Evolutionary conservation across 2,797 vertebrate species (phyloP), one percentile per base, ranked within the genome.

Genomic region (Anableps anableps): DNA sequence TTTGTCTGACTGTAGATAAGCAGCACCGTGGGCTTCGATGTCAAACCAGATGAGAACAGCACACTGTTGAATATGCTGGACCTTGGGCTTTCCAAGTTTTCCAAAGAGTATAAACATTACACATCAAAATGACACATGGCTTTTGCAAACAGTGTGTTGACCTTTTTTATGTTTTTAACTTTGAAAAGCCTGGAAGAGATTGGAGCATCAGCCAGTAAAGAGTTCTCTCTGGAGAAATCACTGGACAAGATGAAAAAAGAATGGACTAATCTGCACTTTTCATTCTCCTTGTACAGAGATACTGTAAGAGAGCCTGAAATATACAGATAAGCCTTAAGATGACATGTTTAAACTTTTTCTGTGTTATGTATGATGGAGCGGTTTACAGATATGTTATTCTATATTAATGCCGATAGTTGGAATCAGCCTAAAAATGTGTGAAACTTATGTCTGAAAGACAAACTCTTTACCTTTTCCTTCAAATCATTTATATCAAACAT

Each of bases 221-320:
- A 99, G 76, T 95, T 96, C 86, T 97, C 98, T 43, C 91, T 99
- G 66, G 97, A 97, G 91, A 98, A 97, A 87, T 94, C 97, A 66
- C 73, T 99, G 94, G 96, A 97, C 41, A 98, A 97, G 88, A 99
- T 99, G 97, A 97, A 96, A 91, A 86, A 0, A 0, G 97, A 99
- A 78, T 99, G 97, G 98, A 73, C 70, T 0, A 95, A 95, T 0
- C 89, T 97, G 51, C 72, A 36, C 0, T 97, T 99, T 74, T 85
- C 3, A 81, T 97, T 98, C 38, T 74, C 91, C 1, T 90, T 92
- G 2, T 99, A 98, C 92, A 97, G 97, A 90, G 97, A 98, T 82
- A 96, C 97, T 53, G 98, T 98, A 94, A 91, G 97, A 83, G 36
- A 48, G 41, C 36, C 64, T 75, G 16, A 87, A 10, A 68, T 9